phyloP scores from a whole-genome alignment of 1,140 invertebrate species.

The Popillia japonica region DNA sequence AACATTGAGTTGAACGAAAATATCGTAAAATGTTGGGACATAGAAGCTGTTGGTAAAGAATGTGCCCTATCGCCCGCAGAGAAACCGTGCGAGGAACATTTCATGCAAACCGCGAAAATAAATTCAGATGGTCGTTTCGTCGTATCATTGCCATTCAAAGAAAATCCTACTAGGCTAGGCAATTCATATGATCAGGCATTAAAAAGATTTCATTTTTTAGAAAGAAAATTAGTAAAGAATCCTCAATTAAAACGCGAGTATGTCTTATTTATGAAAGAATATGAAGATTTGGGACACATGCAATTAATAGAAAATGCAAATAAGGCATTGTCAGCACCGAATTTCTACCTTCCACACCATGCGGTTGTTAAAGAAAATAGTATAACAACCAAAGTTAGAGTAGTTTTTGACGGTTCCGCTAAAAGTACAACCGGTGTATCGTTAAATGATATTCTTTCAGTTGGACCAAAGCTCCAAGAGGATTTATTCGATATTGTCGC shows the following conservation, averaged over 20 bases:
- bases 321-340: not conserved
- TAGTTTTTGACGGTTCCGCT: not conserved
- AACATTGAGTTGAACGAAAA: too few relatives aligned
- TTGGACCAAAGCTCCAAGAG: not conserved
- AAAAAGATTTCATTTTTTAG: slow-evolving; percentile 41
- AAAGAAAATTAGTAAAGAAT: slow-evolving; percentile 41
- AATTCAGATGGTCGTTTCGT: slow-evolving; percentile 42
- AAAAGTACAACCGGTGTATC: not conserved
- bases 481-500: not conserved
- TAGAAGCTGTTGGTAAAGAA: slow-evolving; percentile 41
- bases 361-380: not conserved
- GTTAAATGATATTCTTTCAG: not conserved
- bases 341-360: not conserved
- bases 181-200: slow-evolving; percentile 41
- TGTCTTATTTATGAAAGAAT: not conserved
- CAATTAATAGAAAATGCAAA: not conserved
- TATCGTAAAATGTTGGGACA: slow-evolving; percentile 44
- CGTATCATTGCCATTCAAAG: slow-evolving; percentile 47
- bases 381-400: not conserved
- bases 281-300: not conserved
- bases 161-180: slow-evolving; percentile 36
- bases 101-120: too few relatives aligned
- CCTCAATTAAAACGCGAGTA: too few relatives aligned
- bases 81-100: slow-evolving; percentile 44
- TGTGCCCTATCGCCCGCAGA: slow-evolving; percentile 41